Evolutionary conservation across 1,140 invertebrate species (phyloP).

Genomic region (Drosophila parabipectinata): DNA sequence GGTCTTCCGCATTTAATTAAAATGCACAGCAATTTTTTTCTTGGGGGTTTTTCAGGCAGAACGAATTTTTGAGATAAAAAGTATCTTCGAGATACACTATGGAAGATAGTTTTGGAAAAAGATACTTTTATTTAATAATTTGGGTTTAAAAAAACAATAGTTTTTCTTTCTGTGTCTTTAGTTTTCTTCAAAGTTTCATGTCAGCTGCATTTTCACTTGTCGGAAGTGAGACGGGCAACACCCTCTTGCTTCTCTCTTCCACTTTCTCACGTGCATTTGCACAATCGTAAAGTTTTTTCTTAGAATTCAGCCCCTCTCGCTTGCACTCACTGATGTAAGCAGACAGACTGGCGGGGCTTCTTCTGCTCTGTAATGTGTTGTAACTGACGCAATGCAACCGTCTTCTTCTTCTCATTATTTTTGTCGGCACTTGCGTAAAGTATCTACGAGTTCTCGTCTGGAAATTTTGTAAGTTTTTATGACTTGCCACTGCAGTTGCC

Average conservation of each 20-base stretch:
- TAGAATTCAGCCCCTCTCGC: conserved; percentile 53
- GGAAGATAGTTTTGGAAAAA: no score
- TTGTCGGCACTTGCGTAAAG: conserved; percentile 75
- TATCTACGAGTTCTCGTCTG: conserved; percentile 44
- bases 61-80: background rate
- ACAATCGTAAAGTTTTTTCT: conserved; percentile 62
- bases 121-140: no score
- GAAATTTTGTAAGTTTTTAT: conserved; percentile 72
- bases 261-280: conserved; percentile 62
- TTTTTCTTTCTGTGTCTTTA: background rate
- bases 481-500: conserved; percentile 71
- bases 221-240: conserved; percentile 52
- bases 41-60: background rate
- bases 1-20: conserved; percentile 83
- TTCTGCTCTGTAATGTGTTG: conserved; percentile 10
- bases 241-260: conserved; percentile 7
- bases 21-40: conserved; percentile 71
- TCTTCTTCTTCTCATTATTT: conserved; percentile 24
- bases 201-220: conserved; percentile 73
- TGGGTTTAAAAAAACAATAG: background rate
- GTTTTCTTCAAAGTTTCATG: conserved; percentile 32
- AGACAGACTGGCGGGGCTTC: conserved; percentile 45
- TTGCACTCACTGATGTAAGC: conserved; percentile 11
- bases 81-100: background rate
- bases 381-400: conserved; percentile 58